Evolutionary conservation across 1,140 invertebrate genomes (phyloP).

Genomic region (Glomeris maerens): DNA sequence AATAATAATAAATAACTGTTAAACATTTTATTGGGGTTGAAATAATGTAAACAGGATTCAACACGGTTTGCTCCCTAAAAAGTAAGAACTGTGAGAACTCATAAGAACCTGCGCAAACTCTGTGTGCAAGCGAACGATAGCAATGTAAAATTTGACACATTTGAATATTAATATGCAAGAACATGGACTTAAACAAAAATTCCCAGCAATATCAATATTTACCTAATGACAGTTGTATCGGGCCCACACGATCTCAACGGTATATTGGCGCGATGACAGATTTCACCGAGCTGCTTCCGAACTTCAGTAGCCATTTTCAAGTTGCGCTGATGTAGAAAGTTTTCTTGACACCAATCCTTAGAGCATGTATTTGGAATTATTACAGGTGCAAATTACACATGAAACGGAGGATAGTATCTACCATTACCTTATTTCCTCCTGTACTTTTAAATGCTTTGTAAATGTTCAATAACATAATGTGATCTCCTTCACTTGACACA

Average conservation of each 20-base stretch:
- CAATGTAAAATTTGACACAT: no score
- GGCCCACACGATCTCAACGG: constrained; percentile 54
- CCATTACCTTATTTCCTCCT: constrained; percentile 50
- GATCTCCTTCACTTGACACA: constrained; percentile 73
- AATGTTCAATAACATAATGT: constrained; percentile 80
- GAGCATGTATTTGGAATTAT: constrained; percentile 19
- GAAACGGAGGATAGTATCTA: not conserved
- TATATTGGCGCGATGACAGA: constrained; percentile 56
- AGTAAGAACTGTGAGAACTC: no score
- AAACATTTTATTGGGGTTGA: not conserved
- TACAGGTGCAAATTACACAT: not conserved
- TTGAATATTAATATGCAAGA: no score
- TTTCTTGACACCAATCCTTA: constrained; percentile 76
- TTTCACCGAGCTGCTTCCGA: constrained; percentile 59
- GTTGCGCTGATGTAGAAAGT: constrained; percentile 75
- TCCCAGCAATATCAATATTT: no score
- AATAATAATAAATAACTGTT: no score
- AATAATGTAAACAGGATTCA: not conserved
- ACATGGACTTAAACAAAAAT: no score
- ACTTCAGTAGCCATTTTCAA: constrained; percentile 67
- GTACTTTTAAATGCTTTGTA: constrained; percentile 60
- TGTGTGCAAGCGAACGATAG: no score
- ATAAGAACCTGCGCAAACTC: no score
- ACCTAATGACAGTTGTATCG: constrained; percentile 54
- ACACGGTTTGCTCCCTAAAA: no score